phyloP scores from a whole-genome alignment of 2,113 vertebrate species.

The Podocnemis expansa region DNA sequence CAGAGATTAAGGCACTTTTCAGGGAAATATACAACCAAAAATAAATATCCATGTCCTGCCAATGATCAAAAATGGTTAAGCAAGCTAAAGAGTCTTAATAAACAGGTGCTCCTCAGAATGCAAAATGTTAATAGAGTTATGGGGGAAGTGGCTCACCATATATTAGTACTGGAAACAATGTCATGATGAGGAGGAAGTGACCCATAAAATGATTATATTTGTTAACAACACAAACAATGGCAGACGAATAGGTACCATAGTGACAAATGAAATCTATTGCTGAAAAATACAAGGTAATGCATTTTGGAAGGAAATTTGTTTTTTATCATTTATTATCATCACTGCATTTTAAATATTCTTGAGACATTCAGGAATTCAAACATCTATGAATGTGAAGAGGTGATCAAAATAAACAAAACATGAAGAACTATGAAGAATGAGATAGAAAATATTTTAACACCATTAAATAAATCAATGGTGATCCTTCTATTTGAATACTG shows the following conservation, averaged over 20 bases:
- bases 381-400: not conserved
- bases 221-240: not conserved
- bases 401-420: not conserved
- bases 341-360: conserved; percentile 5
- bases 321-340: conserved; percentile 11
- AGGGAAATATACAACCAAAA: not conserved
- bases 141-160: not conserved
- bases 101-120: not conserved
- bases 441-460: not conserved
- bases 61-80: not conserved
- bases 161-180: not conserved
- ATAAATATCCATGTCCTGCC: not conserved
- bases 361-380: not conserved
- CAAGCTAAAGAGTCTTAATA: not conserved
- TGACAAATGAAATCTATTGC: not conserved
- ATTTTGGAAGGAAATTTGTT: not conserved
- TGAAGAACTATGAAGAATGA: not conserved
- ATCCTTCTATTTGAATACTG: not conserved
- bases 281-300: not conserved
- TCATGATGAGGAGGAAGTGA: conserved; percentile 1
- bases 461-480: not conserved
- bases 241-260: not conserved
- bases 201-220: conserved; percentile 6
- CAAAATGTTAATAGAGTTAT: not conserved
- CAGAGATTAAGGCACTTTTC: not conserved